Conservation (phyloP, 2,113 vertebrate species). For the Myotis yumanensis region DNA sequence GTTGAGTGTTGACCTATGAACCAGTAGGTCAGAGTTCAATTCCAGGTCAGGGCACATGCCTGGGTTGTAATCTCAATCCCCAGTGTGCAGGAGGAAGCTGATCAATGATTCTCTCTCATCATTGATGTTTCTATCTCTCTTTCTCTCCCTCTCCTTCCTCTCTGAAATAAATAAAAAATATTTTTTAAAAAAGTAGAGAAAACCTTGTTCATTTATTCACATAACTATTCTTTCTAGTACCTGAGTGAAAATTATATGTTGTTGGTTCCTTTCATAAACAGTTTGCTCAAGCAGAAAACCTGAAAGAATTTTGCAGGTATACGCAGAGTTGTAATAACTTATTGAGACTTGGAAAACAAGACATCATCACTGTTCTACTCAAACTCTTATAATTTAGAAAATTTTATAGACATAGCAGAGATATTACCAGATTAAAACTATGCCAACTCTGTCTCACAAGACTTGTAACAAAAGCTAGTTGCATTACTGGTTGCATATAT, state of each 20-base stretch:
- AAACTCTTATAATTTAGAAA: not conserved
- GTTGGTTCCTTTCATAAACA: not conserved
- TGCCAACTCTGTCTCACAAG: not conserved
- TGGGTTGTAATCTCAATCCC: too few relatives aligned
- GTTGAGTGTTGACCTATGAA: too few relatives aligned
- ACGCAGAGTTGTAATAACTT: not conserved
- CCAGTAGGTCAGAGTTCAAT: too few relatives aligned
- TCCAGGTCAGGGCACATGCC: too few relatives aligned
- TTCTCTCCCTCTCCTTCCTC: too few relatives aligned
- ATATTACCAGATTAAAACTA: not conserved
- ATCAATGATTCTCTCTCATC: too few relatives aligned
- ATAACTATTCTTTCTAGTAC: not conserved
- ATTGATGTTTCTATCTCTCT: too few relatives aligned
- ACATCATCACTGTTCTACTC: not conserved
- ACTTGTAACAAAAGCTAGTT: not conserved
- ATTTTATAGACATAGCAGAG: not conserved
- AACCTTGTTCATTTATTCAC: not conserved
- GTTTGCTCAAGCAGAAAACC: not conserved
- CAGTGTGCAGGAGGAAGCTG: too few relatives aligned
- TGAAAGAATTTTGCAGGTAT: not conserved
- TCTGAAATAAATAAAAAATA: not conserved
- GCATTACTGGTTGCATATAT: not conserved
- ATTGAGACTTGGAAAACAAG: not conserved
- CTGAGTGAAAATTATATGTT: not conserved
- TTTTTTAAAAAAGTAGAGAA: not conserved